These are phyloP conservation scores for Sinotaia quadrata DNA, from an alignment of 2,888 invertebrate species.

Conservation along the genomic window DNA sequence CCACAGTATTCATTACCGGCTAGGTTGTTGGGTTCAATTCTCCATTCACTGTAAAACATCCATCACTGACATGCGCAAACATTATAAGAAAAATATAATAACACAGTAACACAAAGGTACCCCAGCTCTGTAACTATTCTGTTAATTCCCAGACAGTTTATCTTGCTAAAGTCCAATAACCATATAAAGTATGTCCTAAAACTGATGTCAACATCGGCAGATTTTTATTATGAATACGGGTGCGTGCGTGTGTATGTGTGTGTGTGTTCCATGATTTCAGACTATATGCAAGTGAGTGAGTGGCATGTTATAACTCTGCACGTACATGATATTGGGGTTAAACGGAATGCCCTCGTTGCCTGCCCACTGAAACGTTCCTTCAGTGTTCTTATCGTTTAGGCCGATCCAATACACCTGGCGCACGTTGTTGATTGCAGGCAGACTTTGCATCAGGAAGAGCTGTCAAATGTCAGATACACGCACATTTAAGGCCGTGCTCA, in stretches of 20 bases:
- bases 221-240: too few relatives aligned
- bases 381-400: slow-evolving; percentile 10
- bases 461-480: background rate
- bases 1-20: slow-evolving; percentile 47
- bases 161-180: too few relatives aligned
- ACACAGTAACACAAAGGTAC: too few relatives aligned
- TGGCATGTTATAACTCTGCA: background rate
- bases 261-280: too few relatives aligned
- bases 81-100: too few relatives aligned
- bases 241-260: too few relatives aligned
- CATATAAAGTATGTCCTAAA: too few relatives aligned
- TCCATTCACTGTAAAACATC: slow-evolving; percentile 46
- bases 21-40: slow-evolving; percentile 49
- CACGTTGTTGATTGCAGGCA: background rate
- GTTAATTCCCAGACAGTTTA: too few relatives aligned
- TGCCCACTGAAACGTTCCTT: slow-evolving; percentile 5
- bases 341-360: slow-evolving; percentile 9
- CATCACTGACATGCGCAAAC: too few relatives aligned
- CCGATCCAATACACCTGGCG: background rate
- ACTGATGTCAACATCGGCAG: too few relatives aligned
- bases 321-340: background rate
- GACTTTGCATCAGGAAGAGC: slow-evolving; percentile 1
- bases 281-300: background rate
- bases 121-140: too few relatives aligned
- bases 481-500: background rate